Evolutionary conservation across 2,113 vertebrate species (phyloP).

Genomic region (Oryzias curvinotus): DNA sequence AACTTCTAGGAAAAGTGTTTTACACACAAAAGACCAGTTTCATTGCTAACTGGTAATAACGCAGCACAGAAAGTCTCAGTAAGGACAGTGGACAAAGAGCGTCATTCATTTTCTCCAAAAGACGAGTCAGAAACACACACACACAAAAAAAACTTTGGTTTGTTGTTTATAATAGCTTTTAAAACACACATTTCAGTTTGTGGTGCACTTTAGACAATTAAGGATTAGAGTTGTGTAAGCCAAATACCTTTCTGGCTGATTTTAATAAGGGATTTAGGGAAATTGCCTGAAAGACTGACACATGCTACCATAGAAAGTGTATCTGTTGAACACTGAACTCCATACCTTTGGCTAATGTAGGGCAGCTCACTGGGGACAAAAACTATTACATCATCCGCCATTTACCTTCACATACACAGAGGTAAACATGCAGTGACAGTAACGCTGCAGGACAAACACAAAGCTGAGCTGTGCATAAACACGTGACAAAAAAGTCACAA

Average conservation of each 20-base stretch:
- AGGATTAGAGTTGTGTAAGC: slow-evolving; percentile 31
- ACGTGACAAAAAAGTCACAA: neutral
- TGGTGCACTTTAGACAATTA: slow-evolving; percentile 54
- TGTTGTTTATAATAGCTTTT: slow-evolving; percentile 6
- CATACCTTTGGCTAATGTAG: slow-evolving; percentile 30
- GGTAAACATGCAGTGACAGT: slow-evolving; percentile 10
- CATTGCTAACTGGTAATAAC: too few species aligned
- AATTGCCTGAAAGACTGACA: slow-evolving; percentile 22
- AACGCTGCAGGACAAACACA: slow-evolving; percentile 12
- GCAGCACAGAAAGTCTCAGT: neutral
- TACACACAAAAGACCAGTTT: too few species aligned
- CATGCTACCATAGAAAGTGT: slow-evolving; percentile 1
- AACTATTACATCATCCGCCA: slow-evolving; percentile 48
- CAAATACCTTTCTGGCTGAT: slow-evolving; percentile 15
- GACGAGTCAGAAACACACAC: slow-evolving; percentile 6
- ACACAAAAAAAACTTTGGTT: neutral
- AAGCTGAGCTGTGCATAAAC: slow-evolving; percentile 8
- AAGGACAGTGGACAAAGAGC: neutral
- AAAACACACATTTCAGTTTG: neutral
- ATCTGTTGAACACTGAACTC: slow-evolving; percentile 13
- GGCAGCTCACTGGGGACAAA: slow-evolving; percentile 33
- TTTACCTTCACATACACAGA: slow-evolving; percentile 26
- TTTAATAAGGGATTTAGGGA: slow-evolving; percentile 22
- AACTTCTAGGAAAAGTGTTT: neutral
- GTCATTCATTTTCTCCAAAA: slow-evolving; percentile 2